A percentile compares a stretch with the other conserved stretches of the same genome.
Evolutionary conservation across 2,888 invertebrate genomes (phyloP).

Genomic region (Muscina levida): DNA sequence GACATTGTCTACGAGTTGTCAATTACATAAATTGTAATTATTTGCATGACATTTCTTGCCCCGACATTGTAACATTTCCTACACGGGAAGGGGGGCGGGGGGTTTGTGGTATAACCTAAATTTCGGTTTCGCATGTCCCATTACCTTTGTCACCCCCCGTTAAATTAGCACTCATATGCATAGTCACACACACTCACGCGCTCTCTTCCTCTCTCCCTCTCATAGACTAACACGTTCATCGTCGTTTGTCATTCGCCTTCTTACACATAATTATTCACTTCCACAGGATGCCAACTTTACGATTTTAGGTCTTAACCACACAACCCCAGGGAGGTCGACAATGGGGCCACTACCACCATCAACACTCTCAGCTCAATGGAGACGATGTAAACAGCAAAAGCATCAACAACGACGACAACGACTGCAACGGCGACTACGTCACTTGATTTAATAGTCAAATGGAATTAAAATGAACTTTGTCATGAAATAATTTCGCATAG

Average conservation of each 20-base stretch:
- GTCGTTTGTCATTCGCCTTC: background rate
- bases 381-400: background rate
- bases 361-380: too few species aligned
- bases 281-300: background rate
- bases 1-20: slow-evolving; percentile 21
- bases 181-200: background rate
- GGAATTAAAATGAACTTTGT: slow-evolving; percentile 5
- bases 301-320: too few species aligned
- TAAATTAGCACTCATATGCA: background rate
- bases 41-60: slow-evolving; percentile 1
- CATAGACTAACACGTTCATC: background rate
- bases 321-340: too few species aligned
- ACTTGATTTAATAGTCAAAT: slow-evolving; percentile 52
- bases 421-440: slow-evolving; percentile 38
- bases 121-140: slow-evolving; percentile 27
- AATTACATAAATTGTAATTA: slow-evolving; percentile 25
- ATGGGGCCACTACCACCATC: too few species aligned
- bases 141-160: background rate
- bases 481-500: slow-evolving; percentile 21
- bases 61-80: slow-evolving; percentile 2
- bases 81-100: background rate
- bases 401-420: background rate
- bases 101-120: slow-evolving; percentile 12
- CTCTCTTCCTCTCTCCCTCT: too few species aligned
- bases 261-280: slow-evolving; percentile 3